These are phyloP conservation scores for Penaeus monodon DNA, from an alignment of 2,888 invertebrate genomes.

Conservation along the genomic window DNA sequence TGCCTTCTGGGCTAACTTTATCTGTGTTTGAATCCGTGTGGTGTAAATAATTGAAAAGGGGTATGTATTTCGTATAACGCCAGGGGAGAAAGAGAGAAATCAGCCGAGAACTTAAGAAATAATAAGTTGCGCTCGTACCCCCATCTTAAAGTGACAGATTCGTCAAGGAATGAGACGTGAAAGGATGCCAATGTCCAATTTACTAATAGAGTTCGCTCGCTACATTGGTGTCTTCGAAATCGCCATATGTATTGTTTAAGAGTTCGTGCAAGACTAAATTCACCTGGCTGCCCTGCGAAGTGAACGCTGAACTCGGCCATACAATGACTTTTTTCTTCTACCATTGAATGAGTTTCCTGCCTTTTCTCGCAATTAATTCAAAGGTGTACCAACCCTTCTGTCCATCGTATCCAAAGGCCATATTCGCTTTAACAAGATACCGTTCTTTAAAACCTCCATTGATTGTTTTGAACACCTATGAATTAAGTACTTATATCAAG, in stretches of 20 bases:
- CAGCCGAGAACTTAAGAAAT: no score
- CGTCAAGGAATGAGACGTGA: not conserved
- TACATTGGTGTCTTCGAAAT: not conserved
- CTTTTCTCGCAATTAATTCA: slow-evolving; percentile 24
- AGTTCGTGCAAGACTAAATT: not conserved
- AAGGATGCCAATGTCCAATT: not conserved
- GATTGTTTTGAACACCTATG: no score
- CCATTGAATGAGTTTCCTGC: slow-evolving; percentile 16
- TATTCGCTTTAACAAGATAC: no score
- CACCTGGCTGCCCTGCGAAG: not conserved
- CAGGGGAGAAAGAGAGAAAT: no score
- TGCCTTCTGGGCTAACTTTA: no score
- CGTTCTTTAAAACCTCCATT: not conserved
- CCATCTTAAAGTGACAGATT: slow-evolving; percentile 13
- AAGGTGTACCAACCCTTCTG: not conserved
- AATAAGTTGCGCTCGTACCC: not conserved
- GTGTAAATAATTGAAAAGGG: no score
- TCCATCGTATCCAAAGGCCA: no score
- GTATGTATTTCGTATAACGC: no score
- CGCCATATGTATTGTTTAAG: not conserved
- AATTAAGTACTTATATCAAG: no score
- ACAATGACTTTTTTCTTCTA: no score
- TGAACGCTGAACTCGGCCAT: not conserved
- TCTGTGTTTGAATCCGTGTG: no score
- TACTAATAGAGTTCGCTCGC: not conserved